A percentile compares a stretch with the other conserved stretches of the same genome.
These are phyloP conservation scores for Hanleya hanleyi DNA, from an alignment of 2,888 invertebrate genomes.

Conservation along the genomic window DNA sequence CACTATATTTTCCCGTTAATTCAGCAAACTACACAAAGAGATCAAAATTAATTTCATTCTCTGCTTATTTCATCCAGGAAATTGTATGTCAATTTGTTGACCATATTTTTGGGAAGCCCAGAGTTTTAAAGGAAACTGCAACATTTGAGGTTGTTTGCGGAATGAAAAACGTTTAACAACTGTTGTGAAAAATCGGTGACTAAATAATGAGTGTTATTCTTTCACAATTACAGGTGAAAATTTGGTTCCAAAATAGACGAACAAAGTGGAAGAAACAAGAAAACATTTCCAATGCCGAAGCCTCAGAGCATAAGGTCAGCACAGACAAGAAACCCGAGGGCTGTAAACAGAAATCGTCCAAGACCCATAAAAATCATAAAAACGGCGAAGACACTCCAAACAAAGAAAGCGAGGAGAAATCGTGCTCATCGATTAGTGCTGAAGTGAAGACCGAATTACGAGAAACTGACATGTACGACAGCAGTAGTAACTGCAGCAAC, in stretches of 20 bases:
- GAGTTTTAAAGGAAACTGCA: too few relatives aligned
- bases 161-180: too few relatives aligned
- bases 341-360: not conserved
- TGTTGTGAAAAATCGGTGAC: too few relatives aligned
- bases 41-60: too few relatives aligned
- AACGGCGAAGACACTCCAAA: not conserved
- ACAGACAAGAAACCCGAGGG: not conserved
- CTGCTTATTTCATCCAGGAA: too few relatives aligned
- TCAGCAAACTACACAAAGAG: too few relatives aligned
- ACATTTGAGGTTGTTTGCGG: too few relatives aligned
- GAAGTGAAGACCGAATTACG: not conserved
- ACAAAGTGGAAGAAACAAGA: conserved; percentile 94
- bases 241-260: conserved; percentile 91
- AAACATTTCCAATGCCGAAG: conserved; percentile 91
- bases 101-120: too few relatives aligned
- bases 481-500: not conserved
- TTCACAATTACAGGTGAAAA: conserved; percentile 88
- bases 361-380: not conserved
- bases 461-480: not conserved
- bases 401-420: not conserved
- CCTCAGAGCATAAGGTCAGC: conserved; percentile 84
- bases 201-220: too few relatives aligned
- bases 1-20: too few relatives aligned
- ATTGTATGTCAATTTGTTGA: too few relatives aligned
- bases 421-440: not conserved